These are phyloP conservation scores for Platyrinchus mystaceus DNA, from an alignment of 2,797 vertebrate genomes.

Conservation along the genomic window DNA sequence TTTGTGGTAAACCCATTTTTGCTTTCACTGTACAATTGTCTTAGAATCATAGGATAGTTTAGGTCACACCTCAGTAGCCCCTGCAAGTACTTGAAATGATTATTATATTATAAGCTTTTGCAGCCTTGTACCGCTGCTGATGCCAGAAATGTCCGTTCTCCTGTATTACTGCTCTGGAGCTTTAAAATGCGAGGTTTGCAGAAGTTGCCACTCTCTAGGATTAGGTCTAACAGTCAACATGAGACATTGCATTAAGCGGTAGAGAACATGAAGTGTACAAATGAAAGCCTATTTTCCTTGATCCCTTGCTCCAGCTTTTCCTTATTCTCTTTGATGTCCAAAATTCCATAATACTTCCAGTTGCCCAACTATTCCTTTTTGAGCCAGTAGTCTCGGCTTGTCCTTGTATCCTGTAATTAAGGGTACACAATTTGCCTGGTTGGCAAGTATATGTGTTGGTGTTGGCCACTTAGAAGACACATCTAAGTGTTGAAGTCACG, in stretches of 20 bases:
- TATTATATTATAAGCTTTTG: not conserved
- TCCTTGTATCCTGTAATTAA: not conserved
- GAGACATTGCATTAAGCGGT: rapidly evolving
- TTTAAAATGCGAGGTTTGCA: not conserved
- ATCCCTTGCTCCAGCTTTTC: not conserved
- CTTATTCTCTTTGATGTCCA: not conserved
- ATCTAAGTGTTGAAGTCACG: not conserved
- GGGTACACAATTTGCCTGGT: not conserved
- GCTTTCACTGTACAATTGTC: not conserved
- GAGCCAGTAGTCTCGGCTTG: not conserved
- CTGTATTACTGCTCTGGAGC: not conserved
- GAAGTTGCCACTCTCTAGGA: not conserved
- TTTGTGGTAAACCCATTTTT: not conserved
- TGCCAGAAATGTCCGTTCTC: not conserved
- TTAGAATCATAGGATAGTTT: not conserved
- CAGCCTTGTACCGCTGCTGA: not conserved
- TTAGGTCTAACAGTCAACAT: not conserved
- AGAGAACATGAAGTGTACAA: not conserved
- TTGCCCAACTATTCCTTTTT: not conserved
- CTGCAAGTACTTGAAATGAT: not conserved
- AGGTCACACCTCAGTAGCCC: not conserved
- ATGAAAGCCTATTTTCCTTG: not conserved
- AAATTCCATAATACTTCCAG: not conserved
- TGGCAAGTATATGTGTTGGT: not conserved
- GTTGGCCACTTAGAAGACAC: not conserved